Evolutionary conservation across 2,888 invertebrate species (phyloP).

Genomic region (Xanthostigma xanthostigma): DNA sequence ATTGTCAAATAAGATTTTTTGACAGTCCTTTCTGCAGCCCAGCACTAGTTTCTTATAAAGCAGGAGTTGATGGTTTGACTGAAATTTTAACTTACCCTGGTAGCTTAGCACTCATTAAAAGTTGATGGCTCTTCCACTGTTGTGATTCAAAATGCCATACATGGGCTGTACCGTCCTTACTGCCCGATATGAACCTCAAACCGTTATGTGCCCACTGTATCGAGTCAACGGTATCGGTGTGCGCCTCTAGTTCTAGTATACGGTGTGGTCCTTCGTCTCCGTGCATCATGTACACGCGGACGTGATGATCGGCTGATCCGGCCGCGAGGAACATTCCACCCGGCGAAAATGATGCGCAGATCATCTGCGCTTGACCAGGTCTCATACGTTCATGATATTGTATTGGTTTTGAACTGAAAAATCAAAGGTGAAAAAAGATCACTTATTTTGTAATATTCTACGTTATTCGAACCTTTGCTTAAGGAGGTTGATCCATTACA

Average conservation of each 20-base stretch:
- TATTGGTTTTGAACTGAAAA: slow-evolving; percentile 63
- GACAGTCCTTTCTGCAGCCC: too few species aligned
- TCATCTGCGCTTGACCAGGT: slow-evolving; percentile 90
- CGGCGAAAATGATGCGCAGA: slow-evolving; percentile 79
- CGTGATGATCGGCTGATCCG: slow-evolving; percentile 88
- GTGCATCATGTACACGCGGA: slow-evolving; percentile 75
- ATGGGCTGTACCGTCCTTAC: slow-evolving; percentile 88
- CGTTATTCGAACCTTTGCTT: too few species aligned
- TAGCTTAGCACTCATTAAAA: slow-evolving; percentile 53
- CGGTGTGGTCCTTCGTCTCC: slow-evolving; percentile 63
- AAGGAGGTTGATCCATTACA: too few species aligned
- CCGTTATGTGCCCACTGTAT: slow-evolving; percentile 88
- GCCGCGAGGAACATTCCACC: slow-evolving; percentile 85
- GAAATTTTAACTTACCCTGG: slow-evolving; percentile 29
- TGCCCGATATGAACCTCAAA: slow-evolving; percentile 81
- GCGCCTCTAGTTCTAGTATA: slow-evolving; percentile 63
- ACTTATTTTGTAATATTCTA: background rate
- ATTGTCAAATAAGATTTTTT: too few species aligned
- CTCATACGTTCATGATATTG: slow-evolving; percentile 86
- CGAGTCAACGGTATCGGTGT: slow-evolving; percentile 85
- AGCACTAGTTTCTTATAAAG: too few species aligned
- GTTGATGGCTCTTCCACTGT: slow-evolving; percentile 68
- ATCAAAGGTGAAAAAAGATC: slow-evolving; percentile 3
- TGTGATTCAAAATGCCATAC: slow-evolving; percentile 86
- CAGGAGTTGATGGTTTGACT: too few species aligned